Base-by-base conservation (phyloP, 1,140 invertebrate genomes). In the Plectrocnemia conspersa region DNA sequence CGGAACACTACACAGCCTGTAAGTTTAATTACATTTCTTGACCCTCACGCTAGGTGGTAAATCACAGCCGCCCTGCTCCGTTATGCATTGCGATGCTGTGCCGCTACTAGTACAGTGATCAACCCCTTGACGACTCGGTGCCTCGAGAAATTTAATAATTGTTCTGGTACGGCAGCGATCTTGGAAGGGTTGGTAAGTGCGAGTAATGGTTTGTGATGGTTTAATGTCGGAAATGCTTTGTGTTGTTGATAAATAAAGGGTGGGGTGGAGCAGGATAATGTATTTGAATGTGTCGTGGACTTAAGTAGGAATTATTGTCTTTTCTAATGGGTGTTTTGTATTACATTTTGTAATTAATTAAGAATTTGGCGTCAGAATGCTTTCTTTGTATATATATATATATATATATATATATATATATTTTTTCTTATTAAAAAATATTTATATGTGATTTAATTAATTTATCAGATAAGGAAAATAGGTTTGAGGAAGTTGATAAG, bases 21-120 rank as follows among this genome's bases (percentile, higher is more conserved):
- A 45, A 60, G 44, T 56, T 60, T 60, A 60, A 60, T 60, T 60
- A 60, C 53, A 53, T 56, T 60, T 60, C 53, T 60, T 60, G 58
- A 60, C 58, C 58, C 58, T 59, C 36, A 27, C 32, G 45, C 29
- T 33, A 25, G 47, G 45, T 48, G 58, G 58, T 60, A 60, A 60
- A 60, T 60, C 53, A 60, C 50, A 33, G 38, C 7, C n/a, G 27
- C 38, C 55, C 48, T 27, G 4, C 48, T 52, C 23, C 27, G 24
- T 15, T 40, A 16, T 52, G 50, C 38, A 52, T 29, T 42, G 50
- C 15, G 48, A 50, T 19, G 18, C 44, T 7, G 9, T 19, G 16
- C 16, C 2, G 13, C 40, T 35, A 15, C 6, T 29, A 3, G 7
- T 22, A 19, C 19, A 22, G 19, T 11, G n/a, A 22, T 23, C 19